Evolutionary conservation across 2,113 vertebrate species (phyloP), one percentile per base, ranked within the genome.

Genomic region (Pica pica): DNA sequence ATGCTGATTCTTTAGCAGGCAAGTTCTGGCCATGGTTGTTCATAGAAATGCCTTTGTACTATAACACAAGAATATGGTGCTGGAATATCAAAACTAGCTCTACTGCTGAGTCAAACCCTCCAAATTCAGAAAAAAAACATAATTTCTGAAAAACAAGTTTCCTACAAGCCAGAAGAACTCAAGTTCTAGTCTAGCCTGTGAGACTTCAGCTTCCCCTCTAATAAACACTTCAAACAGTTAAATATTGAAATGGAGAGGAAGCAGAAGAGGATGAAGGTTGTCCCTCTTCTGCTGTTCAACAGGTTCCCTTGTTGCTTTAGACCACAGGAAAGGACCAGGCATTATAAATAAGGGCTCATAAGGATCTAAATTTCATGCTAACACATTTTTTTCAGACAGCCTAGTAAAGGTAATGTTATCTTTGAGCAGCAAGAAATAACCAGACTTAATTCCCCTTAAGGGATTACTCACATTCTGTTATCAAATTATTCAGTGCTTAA

Each of bases 391-490:
- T 5, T 37, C 87, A 79, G 55, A n/a, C 73, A 93, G 59, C 14
- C 46, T 44, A 56, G n/a, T 39, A 82, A 87, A 95, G 74, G 65
- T 60, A 82, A 82, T 13, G 15, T 39, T 89, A 55, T 55, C 81
- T 92, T 65, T 83, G 83, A 74, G 41, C 37, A 77, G n/a, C 65
- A 92, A 90, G 64, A 95, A 95, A 61, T 61, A 88, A 83, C 68
- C 23, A 67, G 55, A 73, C 21, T 85, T 44, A 56, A n/a, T 86
- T 80, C 37, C 69, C 55, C 87, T 92, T 57, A 78, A 95, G 88
- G 63, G 37, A 83, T 65, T 90, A 90, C 28, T 93, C 78, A 83
- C 46, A 49, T 74, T 80, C 63, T 83, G 53, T 53, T 77, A 90
- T 44, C 28, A 86, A 79, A 46, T 65, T 80, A 92, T 83, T 68